These are phyloP conservation scores for Gobio gobio DNA, from an alignment of 2,113 vertebrate species.

Conservation along the genomic window DNA sequence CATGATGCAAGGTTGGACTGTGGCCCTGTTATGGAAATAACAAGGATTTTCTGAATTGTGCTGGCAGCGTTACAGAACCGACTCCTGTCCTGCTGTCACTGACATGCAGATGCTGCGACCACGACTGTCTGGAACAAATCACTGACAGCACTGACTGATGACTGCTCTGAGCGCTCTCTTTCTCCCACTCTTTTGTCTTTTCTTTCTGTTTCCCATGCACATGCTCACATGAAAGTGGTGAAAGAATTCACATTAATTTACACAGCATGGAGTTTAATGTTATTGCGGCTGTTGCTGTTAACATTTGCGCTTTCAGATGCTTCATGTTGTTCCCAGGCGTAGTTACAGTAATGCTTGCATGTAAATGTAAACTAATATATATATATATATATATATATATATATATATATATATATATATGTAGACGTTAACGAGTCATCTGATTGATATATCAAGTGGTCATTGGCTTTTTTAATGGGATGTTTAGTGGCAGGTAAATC, in stretches of 20 bases:
- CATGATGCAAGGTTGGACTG: neutral
- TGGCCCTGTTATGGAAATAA: neutral
- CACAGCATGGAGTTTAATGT: neutral
- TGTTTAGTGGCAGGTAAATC: too few relatives aligned
- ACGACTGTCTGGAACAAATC: slow-evolving; percentile 44
- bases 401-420: too few relatives aligned
- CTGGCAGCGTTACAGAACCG: slow-evolving; percentile 4
- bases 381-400: too few relatives aligned
- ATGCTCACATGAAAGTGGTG: neutral
- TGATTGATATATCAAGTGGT: too few relatives aligned
- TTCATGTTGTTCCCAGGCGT: neutral
- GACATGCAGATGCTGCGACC: neutral
- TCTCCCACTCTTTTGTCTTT: slow-evolving; percentile 7
- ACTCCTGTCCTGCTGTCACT: neutral
- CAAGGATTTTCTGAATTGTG: slow-evolving; percentile 5
- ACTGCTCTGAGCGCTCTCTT: neutral
- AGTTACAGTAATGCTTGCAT: neutral
- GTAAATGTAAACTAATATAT: too few relatives aligned
- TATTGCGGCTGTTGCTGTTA: neutral
- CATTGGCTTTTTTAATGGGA: too few relatives aligned
- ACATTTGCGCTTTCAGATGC: neutral
- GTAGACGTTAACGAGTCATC: too few relatives aligned
- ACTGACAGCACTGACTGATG: neutral
- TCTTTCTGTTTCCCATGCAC: neutral
- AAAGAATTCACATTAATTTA: neutral